Conservation (phyloP, 2,888 invertebrate species). For the Metellina segmentata region DNA sequence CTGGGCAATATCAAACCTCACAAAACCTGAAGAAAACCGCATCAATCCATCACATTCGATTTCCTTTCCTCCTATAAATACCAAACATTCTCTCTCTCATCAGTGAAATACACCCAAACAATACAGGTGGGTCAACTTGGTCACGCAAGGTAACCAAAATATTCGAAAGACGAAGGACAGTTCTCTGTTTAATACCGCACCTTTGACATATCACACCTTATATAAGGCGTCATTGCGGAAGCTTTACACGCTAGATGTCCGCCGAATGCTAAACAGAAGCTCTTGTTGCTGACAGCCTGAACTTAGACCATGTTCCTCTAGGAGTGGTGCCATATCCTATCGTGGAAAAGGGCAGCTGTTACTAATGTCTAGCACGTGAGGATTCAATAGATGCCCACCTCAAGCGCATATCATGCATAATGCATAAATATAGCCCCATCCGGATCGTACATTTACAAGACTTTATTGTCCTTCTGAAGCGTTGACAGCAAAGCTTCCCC, state of each 20-base stretch:
- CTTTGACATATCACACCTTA: conserved; percentile 52
- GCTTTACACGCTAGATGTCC: conserved; percentile 19
- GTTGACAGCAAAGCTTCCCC: conserved; percentile 33
- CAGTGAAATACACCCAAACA: neutral
- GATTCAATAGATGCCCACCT: conserved; percentile 60
- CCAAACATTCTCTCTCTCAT: too few relatives aligned
- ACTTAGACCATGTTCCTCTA: conserved; percentile 30
- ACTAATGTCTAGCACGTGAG: conserved; percentile 66
- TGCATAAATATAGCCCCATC: conserved; percentile 65
- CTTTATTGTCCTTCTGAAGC: conserved; percentile 59
- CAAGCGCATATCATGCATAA: conserved; percentile 62
- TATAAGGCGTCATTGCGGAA: conserved; percentile 47
- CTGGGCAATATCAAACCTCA: too few relatives aligned
- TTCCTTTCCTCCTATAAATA: too few relatives aligned
- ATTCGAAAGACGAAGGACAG: conserved; percentile 3
- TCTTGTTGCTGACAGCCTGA: conserved; percentile 56
- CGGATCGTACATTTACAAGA: conserved; percentile 55
- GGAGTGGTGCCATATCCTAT: conserved; percentile 33
- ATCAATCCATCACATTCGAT: too few relatives aligned
- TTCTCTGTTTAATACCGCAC: conserved; percentile 45
- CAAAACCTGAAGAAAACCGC: too few relatives aligned
- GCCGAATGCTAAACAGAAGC: conserved; percentile 60
- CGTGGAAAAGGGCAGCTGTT: conserved; percentile 67
- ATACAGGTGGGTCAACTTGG: conserved; percentile 9
- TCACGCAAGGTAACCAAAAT: conserved; percentile 35